These are phyloP conservation scores for Cydia fagiglandana DNA, from an alignment of 1,140 invertebrate genomes.

Conservation along the genomic window DNA sequence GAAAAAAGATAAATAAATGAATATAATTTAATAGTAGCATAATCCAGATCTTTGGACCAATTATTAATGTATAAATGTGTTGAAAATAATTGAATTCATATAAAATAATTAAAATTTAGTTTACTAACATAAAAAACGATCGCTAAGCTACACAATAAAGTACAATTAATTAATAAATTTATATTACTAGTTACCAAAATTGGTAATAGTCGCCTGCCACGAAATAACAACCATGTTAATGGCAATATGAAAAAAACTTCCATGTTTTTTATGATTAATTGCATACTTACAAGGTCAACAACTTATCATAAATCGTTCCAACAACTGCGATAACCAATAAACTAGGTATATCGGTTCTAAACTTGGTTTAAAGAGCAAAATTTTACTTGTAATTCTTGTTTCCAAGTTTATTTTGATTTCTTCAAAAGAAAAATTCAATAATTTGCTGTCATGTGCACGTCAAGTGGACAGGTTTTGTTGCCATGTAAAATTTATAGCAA, in stretches of 20 bases:
- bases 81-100: neutral
- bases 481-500: neutral
- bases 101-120: neutral
- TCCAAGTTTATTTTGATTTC: conserved; percentile 30
- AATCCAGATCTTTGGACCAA: no score
- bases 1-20: no score
- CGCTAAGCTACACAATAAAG: neutral
- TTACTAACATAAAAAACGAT: neutral
- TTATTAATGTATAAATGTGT: no score
- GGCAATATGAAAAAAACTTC: neutral
- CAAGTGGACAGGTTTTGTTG: conserved; percentile 5
- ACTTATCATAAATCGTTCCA: neutral
- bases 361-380: neutral
- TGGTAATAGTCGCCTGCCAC: neutral
- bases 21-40: no score
- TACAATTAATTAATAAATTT: neutral
- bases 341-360: neutral
- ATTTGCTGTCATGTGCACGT: conserved; percentile 15
- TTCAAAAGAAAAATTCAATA: conserved; percentile 32
- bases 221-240: conserved; percentile 25
- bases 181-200: neutral
- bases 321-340: neutral
- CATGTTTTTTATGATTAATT: conserved; percentile 14
- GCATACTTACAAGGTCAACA: conserved; percentile 4
- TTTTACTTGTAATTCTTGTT: conserved; percentile 4